Evolutionary conservation across 2,113 vertebrate genomes (phyloP).

Genomic region (Pelobates fuscus): DNA sequence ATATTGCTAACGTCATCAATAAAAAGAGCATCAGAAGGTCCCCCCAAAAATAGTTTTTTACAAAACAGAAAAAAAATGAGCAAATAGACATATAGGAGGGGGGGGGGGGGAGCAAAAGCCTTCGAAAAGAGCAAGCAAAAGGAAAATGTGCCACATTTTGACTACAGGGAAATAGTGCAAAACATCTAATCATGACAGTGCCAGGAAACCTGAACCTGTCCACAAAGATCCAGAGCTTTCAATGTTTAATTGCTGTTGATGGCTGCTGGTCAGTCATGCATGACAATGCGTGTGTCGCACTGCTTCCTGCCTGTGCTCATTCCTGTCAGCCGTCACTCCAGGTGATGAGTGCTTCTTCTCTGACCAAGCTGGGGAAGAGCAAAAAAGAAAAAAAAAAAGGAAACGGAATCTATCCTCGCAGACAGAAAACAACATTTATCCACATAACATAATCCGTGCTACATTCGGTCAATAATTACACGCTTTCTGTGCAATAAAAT

Average conservation of each 20-base stretch:
- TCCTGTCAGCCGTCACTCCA: constrained; percentile 82
- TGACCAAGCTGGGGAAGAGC: constrained; percentile 50
- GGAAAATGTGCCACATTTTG: constrained; percentile 67
- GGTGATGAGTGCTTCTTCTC: constrained; percentile 68
- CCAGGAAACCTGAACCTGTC: constrained; percentile 84
- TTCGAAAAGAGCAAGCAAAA: constrained; percentile 57
- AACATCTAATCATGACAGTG: constrained; percentile 76
- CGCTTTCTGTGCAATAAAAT: background rate
- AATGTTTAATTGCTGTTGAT: constrained; percentile 81
- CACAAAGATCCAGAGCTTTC: constrained; percentile 71
- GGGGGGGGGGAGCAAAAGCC: background rate
- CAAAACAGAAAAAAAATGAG: background rate
- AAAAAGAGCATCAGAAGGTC: too few relatives aligned
- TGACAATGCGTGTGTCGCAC: constrained; percentile 65
- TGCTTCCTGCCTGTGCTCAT: constrained; percentile 73
- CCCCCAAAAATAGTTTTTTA: too few relatives aligned
- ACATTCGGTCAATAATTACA: background rate
- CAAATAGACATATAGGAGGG: background rate
- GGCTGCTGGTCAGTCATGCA: constrained; percentile 78
- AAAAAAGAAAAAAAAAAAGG: background rate
- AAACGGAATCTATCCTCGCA: background rate
- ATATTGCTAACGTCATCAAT: too few relatives aligned
- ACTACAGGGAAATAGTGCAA: constrained; percentile 74
- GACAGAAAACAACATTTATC: constrained; percentile 4
- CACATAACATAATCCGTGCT: background rate